Percentiles rank a stretch among this genome's conserved stretches.
These are phyloP conservation scores for Bombus fervidus DNA, from an alignment of 1,140 invertebrate genomes.

Conservation along the genomic window DNA sequence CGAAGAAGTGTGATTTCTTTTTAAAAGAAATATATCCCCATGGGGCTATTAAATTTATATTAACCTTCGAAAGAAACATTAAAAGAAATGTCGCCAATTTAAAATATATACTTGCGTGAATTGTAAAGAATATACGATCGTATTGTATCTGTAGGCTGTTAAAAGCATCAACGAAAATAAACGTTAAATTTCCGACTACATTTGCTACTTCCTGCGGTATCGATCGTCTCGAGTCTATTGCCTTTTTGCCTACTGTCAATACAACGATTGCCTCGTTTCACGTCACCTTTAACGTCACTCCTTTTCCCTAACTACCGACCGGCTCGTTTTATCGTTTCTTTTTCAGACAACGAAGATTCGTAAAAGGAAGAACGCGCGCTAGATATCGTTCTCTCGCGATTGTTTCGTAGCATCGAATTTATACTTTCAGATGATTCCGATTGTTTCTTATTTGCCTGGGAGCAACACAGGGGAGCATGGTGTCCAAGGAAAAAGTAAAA, in stretches of 20 bases:
- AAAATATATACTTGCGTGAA: not conserved
- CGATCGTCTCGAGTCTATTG: not conserved
- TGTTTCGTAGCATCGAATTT: not conserved
- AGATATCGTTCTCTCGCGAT: no score
- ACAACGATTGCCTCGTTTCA: slow-evolving; percentile 1
- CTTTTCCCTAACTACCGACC: not conserved
- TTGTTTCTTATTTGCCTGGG: not conserved
- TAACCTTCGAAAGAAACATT: not conserved
- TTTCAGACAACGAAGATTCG: not conserved
- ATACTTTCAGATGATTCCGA: not conserved
- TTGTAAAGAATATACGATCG: not conserved
- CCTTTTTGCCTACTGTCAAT: not conserved
- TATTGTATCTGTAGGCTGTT: not conserved
- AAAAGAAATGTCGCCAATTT: not conserved
- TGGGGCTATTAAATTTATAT: not conserved
- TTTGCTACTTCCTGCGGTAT: slow-evolving; percentile 1
- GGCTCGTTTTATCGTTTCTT: not conserved
- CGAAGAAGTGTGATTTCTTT: not conserved
- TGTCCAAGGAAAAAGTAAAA: not conserved
- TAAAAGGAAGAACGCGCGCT: not conserved
- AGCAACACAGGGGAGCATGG: no score
- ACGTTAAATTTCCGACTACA: slow-evolving; percentile 16
- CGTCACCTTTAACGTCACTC: slow-evolving; percentile 7
- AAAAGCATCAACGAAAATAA: not conserved
- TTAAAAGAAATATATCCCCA: no score